A percentile compares a stretch with the other conserved stretches of the same genome.
phyloP scores from a whole-genome alignment of 2,888 invertebrate genomes.

The Tiphia femorata region DNA sequence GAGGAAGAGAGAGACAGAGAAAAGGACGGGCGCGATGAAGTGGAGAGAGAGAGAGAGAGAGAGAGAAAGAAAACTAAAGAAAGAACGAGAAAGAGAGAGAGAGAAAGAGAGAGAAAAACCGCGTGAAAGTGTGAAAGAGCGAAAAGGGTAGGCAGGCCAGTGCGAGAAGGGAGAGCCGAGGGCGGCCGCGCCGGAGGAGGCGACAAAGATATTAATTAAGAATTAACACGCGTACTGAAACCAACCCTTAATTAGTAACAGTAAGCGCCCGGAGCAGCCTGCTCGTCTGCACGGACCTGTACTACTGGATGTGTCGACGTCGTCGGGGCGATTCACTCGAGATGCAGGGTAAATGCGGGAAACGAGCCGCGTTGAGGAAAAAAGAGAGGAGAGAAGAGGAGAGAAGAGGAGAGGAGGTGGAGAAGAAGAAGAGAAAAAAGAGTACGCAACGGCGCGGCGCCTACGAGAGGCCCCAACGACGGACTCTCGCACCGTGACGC shows the following conservation, averaged over 20 bases:
- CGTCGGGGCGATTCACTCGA: constrained; percentile 40
- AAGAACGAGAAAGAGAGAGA: constrained; percentile 5
- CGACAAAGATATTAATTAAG: constrained; percentile 65
- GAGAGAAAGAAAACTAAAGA: background rate
- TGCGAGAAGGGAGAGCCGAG: constrained; percentile 32
- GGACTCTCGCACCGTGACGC: background rate
- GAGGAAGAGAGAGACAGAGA: constrained; percentile 13
- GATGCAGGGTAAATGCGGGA: constrained; percentile 34
- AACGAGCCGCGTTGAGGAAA: constrained; percentile 7
- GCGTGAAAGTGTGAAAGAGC: too few relatives aligned
- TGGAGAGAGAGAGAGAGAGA: constrained; percentile 3
- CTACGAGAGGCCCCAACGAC: background rate
- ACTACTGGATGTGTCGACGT: constrained; percentile 19
- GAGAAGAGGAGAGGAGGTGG: background rate
- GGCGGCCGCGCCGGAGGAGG: constrained; percentile 47
- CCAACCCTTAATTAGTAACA: constrained; percentile 64
- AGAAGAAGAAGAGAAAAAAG: background rate
- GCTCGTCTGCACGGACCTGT: constrained; percentile 32
- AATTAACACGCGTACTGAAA: constrained; percentile 64
- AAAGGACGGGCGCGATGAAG: constrained; percentile 1
- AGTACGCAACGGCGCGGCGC: background rate
- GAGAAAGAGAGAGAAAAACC: constrained; percentile 3
- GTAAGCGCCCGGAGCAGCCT: constrained; percentile 56
- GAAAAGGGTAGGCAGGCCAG: constrained; percentile 19
- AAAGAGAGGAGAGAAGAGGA: background rate